Percentiles rank a stretch among this genome's conserved stretches.
phyloP scores from a whole-genome alignment of 2,113 vertebrate genomes.

The Pterocles orientalis region DNA sequence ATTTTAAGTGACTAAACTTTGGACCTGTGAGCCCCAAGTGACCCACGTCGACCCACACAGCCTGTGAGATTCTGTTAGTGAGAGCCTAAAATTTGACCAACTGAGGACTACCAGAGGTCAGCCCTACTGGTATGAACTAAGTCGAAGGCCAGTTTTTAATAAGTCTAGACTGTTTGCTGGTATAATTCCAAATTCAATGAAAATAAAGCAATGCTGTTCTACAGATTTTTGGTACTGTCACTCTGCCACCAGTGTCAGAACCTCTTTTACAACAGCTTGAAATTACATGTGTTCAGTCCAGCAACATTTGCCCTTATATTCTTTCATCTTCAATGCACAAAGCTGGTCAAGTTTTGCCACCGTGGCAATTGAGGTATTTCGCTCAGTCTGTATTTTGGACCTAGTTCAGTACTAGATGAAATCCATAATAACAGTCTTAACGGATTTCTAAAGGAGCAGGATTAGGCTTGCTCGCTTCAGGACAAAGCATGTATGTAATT shows the following conservation, averaged over 20 bases:
- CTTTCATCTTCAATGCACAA: not conserved
- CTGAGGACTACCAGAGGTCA: not conserved
- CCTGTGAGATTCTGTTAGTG: not conserved
- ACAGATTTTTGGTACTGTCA: not conserved
- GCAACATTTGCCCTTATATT: not conserved
- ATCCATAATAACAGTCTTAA: not conserved
- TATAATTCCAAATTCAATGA: not conserved
- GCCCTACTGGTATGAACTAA: not conserved
- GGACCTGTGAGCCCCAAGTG: not conserved
- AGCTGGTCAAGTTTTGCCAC: not conserved
- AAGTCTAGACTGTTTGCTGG: not conserved
- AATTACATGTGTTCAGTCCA: not conserved
- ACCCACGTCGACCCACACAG: not conserved
- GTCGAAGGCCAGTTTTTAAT: not conserved
- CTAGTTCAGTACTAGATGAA: not conserved
- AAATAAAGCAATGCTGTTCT: not conserved
- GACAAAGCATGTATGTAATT: not conserved
- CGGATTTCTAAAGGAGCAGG: not conserved
- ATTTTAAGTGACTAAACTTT: not conserved
- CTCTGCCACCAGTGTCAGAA: not conserved
- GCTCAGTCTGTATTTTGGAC: not conserved
- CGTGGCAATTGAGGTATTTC: not conserved
- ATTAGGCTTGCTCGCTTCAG: not conserved
- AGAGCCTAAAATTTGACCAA: not conserved
- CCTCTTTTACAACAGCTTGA: not conserved